These are phyloP conservation scores for Julus scanicus DNA, from an alignment of 2,888 invertebrate species.

Conservation along the genomic window DNA sequence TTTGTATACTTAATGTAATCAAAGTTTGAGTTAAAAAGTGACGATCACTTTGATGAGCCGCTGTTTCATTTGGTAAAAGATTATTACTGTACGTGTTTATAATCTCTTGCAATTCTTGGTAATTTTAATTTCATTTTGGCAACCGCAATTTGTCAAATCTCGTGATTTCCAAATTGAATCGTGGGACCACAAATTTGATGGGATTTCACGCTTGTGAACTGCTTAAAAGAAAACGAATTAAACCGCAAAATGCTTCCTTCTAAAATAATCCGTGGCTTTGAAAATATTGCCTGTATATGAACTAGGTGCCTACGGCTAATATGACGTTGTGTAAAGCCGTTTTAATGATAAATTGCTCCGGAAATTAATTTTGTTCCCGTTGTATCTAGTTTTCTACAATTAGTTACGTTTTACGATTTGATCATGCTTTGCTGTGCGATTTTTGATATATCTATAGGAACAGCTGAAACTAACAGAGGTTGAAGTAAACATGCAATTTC, in stretches of 20 bases:
- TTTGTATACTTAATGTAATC: not conserved
- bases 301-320: not conserved
- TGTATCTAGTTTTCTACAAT: not conserved
- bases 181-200: conserved; percentile 13
- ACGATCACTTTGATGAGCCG: conserved; percentile 6
- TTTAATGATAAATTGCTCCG: conserved; percentile 6
- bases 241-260: not conserved
- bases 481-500: not conserved
- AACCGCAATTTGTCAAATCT: conserved; percentile 43
- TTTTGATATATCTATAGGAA: too few species aligned
- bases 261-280: not conserved
- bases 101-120: not conserved
- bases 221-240: conserved; percentile 45
- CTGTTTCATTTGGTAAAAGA: not conserved
- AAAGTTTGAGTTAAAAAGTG: not conserved
- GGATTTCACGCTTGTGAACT: conserved; percentile 45
- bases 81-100: not conserved
- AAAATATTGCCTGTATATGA: not conserved
- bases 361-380: not conserved
- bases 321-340: not conserved
- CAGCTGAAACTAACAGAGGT: too few species aligned
- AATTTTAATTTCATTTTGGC: conserved; percentile 12
- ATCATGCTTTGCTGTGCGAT: too few species aligned
- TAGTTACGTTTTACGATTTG: not conserved
- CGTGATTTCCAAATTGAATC: conserved; percentile 4